Base-by-base conservation (phyloP, 53 echinoderm and acorn worm species). In the Holothuria leucospilota region DNA sequence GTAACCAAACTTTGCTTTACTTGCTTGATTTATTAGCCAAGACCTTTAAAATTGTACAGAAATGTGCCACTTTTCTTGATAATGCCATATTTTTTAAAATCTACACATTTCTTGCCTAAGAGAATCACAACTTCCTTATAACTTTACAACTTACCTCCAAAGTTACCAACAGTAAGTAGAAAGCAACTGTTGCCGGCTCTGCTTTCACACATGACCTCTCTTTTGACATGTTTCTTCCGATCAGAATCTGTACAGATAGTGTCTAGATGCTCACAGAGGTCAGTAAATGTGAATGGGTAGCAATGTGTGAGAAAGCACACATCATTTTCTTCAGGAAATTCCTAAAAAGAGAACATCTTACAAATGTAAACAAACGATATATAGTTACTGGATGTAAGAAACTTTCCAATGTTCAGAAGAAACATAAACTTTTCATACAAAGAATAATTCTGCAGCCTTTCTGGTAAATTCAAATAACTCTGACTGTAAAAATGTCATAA, bases 271-370 rank as follows among this genome's bases (percentile, higher is more conserved):
- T 95, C 91, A 66, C 88, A 87, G 21, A 97, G 95, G 52, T 96
- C 95, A 27, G 98, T 97, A 86, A 95, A 97, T 67, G 98, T 97
- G 89, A 82, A 97, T 16, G 98, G 98, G 78, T 95, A 95, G 78
- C 98, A 97, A 77, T 97, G 95, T 71, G 95, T 94, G 74, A 97
- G 85, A 66, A 91, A 97, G 69, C 98, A 97, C 18, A 90, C 91
- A 78, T 97, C 98, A 64, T 95, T 90, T 46, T 95, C 98, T 78
- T 91, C 69, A n/a, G 82, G 68, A 90, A 96, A 93, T 77, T 93
- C 95, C 95, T 95, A 77, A 21, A 58, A 28, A 46, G 70, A 75
- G 0, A 63, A 34, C 34, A 34, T 34, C 3, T 1, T 11, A 75
- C 29, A 14, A 13, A 27, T 39, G 6, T 25, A 68, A 67, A 20